Percentiles rank a stretch among this genome's conserved stretches.
Evolutionary conservation across 53 echinoderm and acorn worm species (phyloP).

Genomic region (Zoroaster sp.): DNA sequence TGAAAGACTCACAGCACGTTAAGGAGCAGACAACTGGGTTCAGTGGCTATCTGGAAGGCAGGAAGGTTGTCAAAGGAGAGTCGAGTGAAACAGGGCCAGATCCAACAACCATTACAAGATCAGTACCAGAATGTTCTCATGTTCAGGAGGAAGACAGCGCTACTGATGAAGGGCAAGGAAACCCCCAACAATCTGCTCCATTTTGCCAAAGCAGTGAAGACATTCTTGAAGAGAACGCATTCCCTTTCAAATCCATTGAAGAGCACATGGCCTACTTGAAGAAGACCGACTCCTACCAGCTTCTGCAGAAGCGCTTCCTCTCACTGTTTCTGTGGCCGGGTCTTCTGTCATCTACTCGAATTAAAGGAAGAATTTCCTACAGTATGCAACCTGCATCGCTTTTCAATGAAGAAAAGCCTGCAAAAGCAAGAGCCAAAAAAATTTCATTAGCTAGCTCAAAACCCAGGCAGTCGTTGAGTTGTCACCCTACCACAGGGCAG

Average conservation of each 20-base stretch:
- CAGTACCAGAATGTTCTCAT: not conserved
- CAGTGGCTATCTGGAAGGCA: conserved; percentile 32
- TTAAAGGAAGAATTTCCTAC: not conserved
- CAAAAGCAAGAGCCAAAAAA: not conserved
- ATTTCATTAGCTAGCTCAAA: not conserved
- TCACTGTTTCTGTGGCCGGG: conserved; percentile 74
- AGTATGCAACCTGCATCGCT: not conserved
- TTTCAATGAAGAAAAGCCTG: not conserved
- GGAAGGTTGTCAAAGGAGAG: not conserved
- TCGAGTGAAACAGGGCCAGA: not conserved
- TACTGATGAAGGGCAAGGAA: not conserved
- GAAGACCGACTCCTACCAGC: conserved; percentile 49
- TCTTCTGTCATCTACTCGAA: conserved; percentile 52
- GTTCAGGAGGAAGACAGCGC: not conserved
- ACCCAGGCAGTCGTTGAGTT: not conserved
- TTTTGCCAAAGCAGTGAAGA: not conserved
- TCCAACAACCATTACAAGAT: not conserved
- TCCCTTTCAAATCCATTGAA: not conserved
- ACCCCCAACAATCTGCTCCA: not conserved
- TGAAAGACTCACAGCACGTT: not conserved
- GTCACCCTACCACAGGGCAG: not conserved
- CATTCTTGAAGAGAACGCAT: not conserved
- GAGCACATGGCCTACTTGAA: conserved; percentile 17
- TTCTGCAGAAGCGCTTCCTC: conserved; percentile 53
- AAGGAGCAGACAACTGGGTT: not conserved